Evolutionary conservation across 2,113 vertebrate species (phyloP), one percentile per base, ranked within the genome.

Genomic region (Leptosomus discolor): DNA sequence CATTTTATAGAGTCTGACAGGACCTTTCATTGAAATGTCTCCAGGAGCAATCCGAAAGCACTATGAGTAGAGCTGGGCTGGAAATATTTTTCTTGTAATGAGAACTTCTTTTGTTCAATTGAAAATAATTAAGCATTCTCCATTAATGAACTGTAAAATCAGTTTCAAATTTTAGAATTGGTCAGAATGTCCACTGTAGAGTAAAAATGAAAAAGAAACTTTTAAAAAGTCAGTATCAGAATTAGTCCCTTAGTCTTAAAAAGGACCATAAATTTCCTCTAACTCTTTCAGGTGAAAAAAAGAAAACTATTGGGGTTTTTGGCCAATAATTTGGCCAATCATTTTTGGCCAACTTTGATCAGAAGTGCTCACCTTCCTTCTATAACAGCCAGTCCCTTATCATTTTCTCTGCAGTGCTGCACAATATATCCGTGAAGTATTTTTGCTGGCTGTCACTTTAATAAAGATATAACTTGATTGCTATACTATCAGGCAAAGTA

Each of bases 21-120:
- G 53, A 84, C 84, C 76, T 94, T 91, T 95, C 93, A 95, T 92
- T 71, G 87, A 95, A 96, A 80, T 85, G 69, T 91, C 89, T 94
- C 76, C 63, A 86, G 58, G 46, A 92, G 80, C 43, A 91, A 88
- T 71, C 46, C 61, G 75, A 95, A 92, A 88, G 29, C 46, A 56
- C 57, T 70, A n/a, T 60, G 61, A 74, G 56, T 26, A 58, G 63
- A 81, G 67, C 16, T 60, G 65, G 51, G 37, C 69, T 85, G 34
- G 39, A 95, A 85, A 76, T 53, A 75, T 15, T 78, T 91, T 81
- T 78, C 17, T 60, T 45, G 9, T 60, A 87, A 12, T 19, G 17
- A 88, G 20, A 6, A 0, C 5, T 88, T 24, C 18, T 39, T 85
- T 70, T 56, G 23, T 48, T 67, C 48, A 56, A 74, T 70, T 67